A percentile compares a stretch with the other conserved stretches of the same genome.
These are phyloP conservation scores for Beroe forskalii DNA, from an alignment of 37 sponge, comb jelly and placozoan species.

Conservation along the genomic window DNA sequence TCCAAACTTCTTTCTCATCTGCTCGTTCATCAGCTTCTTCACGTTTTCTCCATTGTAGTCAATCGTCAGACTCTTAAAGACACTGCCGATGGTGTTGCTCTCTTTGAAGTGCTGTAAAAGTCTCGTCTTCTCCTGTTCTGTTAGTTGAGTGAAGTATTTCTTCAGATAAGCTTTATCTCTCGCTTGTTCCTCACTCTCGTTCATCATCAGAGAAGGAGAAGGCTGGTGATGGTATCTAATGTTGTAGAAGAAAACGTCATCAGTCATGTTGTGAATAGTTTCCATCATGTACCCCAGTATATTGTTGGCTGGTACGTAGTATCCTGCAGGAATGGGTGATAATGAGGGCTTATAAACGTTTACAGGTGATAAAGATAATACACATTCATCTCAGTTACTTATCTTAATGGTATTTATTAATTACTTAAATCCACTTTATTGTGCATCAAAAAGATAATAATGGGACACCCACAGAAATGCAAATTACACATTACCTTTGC, in stretches of 20 bases:
- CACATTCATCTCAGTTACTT: too few species aligned
- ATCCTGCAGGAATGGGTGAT: too few species aligned
- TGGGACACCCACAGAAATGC: too few species aligned
- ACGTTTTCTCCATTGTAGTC: conserved; percentile 63
- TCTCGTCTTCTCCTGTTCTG: not conserved
- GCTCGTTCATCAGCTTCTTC: conserved; percentile 40
- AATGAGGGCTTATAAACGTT: too few species aligned
- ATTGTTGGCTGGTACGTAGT: not conserved
- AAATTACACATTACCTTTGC: not conserved
- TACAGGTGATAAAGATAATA: too few species aligned
- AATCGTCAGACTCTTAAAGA: conserved; percentile 26
- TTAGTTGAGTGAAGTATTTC: not conserved
- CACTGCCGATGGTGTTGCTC: not conserved
- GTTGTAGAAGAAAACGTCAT: conserved; percentile 61
- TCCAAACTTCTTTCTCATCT: conserved; percentile 63
- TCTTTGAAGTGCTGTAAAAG: not conserved
- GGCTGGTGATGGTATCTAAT: conserved; percentile 57
- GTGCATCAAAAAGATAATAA: too few species aligned
- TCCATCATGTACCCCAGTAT: not conserved
- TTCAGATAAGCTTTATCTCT: too few species aligned
- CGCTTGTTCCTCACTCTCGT: too few species aligned
- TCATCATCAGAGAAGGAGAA: conserved; percentile 35
- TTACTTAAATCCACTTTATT: too few species aligned
- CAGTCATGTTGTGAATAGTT: conserved; percentile 18
- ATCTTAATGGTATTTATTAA: too few species aligned